Evolutionary conservation across 1,140 invertebrate species (phyloP).

Genomic region (Diplogasteroides magnus): DNA sequence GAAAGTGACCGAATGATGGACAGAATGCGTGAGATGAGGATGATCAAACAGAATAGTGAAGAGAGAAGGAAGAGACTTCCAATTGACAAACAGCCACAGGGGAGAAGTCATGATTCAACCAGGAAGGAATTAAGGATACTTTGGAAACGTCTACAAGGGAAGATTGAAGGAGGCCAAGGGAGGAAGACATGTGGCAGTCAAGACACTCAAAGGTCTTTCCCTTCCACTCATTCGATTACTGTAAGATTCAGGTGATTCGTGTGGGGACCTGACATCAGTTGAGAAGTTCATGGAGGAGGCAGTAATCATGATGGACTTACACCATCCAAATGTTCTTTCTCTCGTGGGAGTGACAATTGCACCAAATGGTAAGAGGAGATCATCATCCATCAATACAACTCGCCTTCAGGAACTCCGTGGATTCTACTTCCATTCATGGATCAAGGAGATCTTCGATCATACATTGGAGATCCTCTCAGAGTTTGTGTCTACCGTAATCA

Average conservation of each 20-base stretch:
- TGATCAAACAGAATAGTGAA: background rate
- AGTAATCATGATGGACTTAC: slow-evolving; percentile 45
- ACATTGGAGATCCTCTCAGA: slow-evolving; percentile 42
- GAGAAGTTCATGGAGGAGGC: slow-evolving; percentile 51
- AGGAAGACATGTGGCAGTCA: slow-evolving; percentile 36
- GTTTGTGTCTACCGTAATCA: slow-evolving; percentile 32
- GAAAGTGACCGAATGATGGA: background rate
- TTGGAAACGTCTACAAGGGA: slow-evolving; percentile 45
- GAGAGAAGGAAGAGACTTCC: background rate
- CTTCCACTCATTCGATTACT: background rate
- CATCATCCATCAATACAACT: slow-evolving; percentile 39
- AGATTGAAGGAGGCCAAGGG: slow-evolving; percentile 34
- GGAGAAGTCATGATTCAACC: background rate
- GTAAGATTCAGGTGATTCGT: slow-evolving; percentile 33
- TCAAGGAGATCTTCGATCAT: slow-evolving; percentile 46
- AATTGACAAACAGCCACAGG: no score
- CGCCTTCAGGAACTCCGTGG: slow-evolving; percentile 46
- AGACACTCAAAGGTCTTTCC: slow-evolving; percentile 40
- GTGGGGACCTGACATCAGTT: slow-evolving; percentile 35
- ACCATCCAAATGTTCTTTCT: slow-evolving; percentile 46
- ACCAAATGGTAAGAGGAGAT: slow-evolving; percentile 8
- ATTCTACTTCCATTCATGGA: slow-evolving; percentile 50
- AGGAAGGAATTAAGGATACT: slow-evolving; percentile 37
- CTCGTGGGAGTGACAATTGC: background rate
- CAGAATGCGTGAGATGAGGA: background rate